Evolutionary conservation across 1,140 invertebrate species (phyloP).

Genomic region (Ruditapes philippinarum): DNA sequence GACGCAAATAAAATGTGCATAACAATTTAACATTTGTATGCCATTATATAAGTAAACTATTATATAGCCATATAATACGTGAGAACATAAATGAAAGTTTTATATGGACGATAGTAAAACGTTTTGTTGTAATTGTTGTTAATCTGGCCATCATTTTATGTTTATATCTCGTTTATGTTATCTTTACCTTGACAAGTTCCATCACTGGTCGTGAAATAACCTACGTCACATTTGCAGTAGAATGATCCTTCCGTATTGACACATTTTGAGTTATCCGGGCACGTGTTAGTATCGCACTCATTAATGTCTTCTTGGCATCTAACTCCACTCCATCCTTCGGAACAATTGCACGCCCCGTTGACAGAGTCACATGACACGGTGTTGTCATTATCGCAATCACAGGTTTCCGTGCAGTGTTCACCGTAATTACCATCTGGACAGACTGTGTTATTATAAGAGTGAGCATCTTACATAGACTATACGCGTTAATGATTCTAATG

Average conservation of each 20-base stretch:
- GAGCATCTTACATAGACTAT: no score
- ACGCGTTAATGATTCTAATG: no score
- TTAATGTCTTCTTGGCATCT: background rate
- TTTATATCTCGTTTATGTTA: no score
- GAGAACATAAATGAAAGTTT: no score
- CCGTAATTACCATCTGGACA: background rate
- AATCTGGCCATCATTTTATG: no score
- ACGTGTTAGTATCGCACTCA: background rate
- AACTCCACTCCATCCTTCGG: background rate
- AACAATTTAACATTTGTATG: no score
- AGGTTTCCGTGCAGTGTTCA: background rate
- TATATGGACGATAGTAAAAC: no score
- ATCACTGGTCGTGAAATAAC: background rate
- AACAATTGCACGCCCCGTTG: constrained; percentile 16
- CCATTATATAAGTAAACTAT: no score
- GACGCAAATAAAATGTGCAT: no score
- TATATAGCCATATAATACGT: no score
- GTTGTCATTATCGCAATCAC: background rate
- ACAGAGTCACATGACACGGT: background rate
- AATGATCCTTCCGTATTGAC: background rate
- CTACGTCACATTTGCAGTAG: background rate
- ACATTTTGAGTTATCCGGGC: background rate
- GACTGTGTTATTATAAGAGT: no score
- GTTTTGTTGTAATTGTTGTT: no score
- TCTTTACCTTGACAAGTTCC: constrained; percentile 16